Evolutionary conservation across 2,888 invertebrate species (phyloP).

Genomic region (Kuschelorhynchus macadamiae): DNA sequence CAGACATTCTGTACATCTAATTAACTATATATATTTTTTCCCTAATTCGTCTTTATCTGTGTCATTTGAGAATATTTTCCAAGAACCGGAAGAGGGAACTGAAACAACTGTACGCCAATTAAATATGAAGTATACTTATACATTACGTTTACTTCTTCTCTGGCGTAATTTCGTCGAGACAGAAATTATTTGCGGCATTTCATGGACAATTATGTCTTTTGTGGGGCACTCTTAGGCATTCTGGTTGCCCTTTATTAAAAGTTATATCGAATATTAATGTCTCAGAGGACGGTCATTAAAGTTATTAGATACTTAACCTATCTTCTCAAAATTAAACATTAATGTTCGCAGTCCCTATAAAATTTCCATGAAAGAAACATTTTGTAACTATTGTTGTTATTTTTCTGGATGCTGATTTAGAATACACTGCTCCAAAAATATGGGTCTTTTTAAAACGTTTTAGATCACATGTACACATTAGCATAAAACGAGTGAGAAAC

Average conservation of each 20-base stretch:
- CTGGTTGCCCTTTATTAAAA: conserved; percentile 19
- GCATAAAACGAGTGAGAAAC: too few relatives aligned
- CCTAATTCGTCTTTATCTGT: neutral
- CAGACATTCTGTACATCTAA: too few relatives aligned
- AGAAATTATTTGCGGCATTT: conserved; percentile 20
- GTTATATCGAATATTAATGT: conserved; percentile 23
- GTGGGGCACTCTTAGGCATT: conserved; percentile 13
- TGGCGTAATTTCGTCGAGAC: conserved; percentile 9
- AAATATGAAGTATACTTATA: conserved; percentile 11
- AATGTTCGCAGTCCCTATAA: neutral
- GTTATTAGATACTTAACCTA: conserved; percentile 20
- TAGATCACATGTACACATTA: too few relatives aligned
- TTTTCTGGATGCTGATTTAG: too few relatives aligned
- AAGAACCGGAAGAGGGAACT: neutral
- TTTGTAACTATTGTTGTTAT: too few relatives aligned
- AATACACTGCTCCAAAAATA: too few relatives aligned
- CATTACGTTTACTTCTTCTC: conserved; percentile 15
- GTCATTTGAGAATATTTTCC: conserved; percentile 1
- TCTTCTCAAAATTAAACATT: neutral
- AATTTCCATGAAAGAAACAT: neutral
- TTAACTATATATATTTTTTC: too few relatives aligned
- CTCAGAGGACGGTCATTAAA: conserved; percentile 7
- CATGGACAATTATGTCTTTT: conserved; percentile 26
- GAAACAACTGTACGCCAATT: conserved; percentile 19
- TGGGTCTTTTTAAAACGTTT: too few relatives aligned